These are phyloP conservation scores for Plagiodera versicolora DNA, from an alignment of 2,888 invertebrate genomes.

Conservation along the genomic window DNA sequence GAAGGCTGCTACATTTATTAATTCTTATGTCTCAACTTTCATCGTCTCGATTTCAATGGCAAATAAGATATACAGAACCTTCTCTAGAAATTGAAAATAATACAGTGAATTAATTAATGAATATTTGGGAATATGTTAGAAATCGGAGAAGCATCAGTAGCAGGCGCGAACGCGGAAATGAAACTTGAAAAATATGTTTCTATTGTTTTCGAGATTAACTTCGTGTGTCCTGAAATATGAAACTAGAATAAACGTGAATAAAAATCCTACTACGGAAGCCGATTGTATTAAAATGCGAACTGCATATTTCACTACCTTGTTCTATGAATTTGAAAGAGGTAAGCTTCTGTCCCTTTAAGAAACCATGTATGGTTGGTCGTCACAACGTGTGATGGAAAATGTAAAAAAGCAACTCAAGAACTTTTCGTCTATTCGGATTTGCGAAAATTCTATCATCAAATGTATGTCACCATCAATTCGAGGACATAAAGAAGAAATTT, in stretches of 20 bases:
- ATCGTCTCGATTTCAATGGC: no score
- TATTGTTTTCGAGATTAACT: neutral
- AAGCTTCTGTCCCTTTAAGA: neutral
- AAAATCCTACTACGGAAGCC: neutral
- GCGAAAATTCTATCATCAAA: no score
- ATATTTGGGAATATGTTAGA: neutral
- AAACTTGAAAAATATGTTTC: neutral
- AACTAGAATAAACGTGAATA: neutral
- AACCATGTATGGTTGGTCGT: neutral
- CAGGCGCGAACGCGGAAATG: neutral
- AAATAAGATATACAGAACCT: no score
- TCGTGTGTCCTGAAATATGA: neutral
- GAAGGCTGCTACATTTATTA: no score
- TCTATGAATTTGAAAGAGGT: neutral
- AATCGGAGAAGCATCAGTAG: neutral
- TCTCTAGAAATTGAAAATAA: no score
- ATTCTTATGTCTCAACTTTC: no score
- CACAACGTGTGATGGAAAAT: neutral
- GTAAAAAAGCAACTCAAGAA: no score
- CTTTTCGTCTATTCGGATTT: no score
- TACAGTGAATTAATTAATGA: no score
- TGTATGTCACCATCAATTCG: no score
- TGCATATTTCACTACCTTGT: neutral
- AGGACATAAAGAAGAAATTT: no score
- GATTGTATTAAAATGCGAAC: neutral